phyloP scores from a whole-genome alignment of 2,797 vertebrate genomes.

The Myoxocephalus aenaeus region DNA sequence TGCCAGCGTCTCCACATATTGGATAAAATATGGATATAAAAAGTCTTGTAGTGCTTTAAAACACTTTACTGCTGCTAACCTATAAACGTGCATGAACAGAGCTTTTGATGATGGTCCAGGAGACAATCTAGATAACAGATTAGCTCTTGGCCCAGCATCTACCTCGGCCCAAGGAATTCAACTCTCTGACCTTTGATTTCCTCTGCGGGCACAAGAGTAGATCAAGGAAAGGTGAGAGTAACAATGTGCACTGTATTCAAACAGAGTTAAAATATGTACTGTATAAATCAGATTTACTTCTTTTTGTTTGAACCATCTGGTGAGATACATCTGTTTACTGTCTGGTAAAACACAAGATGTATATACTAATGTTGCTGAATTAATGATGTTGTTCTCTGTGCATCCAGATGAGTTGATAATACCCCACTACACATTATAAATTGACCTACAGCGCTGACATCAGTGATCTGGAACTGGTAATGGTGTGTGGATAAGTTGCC shows the following conservation, averaged over 20 bases:
- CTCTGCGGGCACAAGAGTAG: constrained; percentile 1
- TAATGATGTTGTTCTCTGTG: constrained; percentile 38
- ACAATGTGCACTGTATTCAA: constrained; percentile 12
- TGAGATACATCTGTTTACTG: constrained; percentile 8
- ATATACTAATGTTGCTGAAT: constrained; percentile 29
- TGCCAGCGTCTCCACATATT: not conserved
- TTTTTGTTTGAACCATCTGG: not conserved
- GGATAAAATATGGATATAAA: not conserved
- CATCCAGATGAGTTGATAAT: constrained; percentile 51
- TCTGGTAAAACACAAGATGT: constrained; percentile 6
- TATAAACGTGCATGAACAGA: not conserved
- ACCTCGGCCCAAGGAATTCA: constrained; percentile 15
- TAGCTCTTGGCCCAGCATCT: constrained; percentile 18
- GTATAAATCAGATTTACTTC: not conserved
- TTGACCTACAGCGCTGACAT: constrained; percentile 62
- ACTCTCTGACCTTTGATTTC: constrained; percentile 29
- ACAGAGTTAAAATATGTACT: constrained; percentile 7
- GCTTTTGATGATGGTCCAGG: not conserved
- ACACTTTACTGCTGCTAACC: not conserved
- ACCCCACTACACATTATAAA: constrained; percentile 41
- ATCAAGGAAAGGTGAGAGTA: constrained; percentile 17
- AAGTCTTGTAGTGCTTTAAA: not conserved
- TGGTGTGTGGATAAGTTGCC: constrained; percentile 64
- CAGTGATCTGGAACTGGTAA: constrained; percentile 71
- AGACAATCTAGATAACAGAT: constrained; percentile 2